These are phyloP conservation scores for Amaurobius ferox DNA, from an alignment of 2,888 invertebrate species.

Conservation along the genomic window DNA sequence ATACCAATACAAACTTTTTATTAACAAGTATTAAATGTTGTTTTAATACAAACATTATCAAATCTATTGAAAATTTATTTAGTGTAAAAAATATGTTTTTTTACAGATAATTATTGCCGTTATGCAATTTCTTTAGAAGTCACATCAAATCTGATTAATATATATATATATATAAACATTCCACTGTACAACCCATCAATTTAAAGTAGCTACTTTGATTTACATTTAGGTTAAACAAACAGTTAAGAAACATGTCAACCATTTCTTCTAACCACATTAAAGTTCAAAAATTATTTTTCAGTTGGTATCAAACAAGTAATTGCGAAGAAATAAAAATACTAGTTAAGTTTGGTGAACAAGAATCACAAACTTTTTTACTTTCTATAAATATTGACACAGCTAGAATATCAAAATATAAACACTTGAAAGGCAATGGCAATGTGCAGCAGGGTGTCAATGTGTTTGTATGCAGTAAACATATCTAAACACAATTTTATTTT, in stretches of 20 bases:
- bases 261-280: no score
- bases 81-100: constrained; percentile 50
- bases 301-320: no score
- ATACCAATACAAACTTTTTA: constrained; percentile 53
- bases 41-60: constrained; percentile 53
- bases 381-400: no score
- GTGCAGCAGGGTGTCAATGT: no score
- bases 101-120: constrained; percentile 29
- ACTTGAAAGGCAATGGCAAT: no score
- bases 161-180: constrained; percentile 29
- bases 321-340: no score
- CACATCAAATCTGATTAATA: constrained; percentile 25
- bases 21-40: constrained; percentile 52
- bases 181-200: constrained; percentile 23
- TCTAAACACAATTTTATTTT: no score
- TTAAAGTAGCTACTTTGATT: not conserved
- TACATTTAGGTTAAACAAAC: not conserved
- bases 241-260: not conserved
- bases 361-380: no score
- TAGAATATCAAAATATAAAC: no score
- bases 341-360: no score
- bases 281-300: no score
- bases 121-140: constrained; percentile 21
- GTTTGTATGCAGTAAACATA: no score
- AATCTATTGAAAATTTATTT: constrained; percentile 45